Percentiles rank a stretch among this genome's conserved stretches.
phyloP scores from a whole-genome alignment of 2,113 vertebrate genomes.

The Salvator merianae region DNA sequence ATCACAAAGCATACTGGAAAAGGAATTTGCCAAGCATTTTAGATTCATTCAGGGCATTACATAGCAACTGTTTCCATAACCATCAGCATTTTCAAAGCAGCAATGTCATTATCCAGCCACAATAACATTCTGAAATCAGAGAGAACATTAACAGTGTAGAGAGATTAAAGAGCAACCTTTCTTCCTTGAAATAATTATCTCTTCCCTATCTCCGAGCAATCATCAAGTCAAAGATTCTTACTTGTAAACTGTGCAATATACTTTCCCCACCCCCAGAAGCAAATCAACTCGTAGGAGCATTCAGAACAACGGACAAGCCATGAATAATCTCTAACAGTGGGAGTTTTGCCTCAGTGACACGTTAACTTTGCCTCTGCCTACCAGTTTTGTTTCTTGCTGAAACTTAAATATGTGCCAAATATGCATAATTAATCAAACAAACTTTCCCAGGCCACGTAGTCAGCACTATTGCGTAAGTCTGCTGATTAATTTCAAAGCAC shows the following conservation, averaged over 20 bases:
- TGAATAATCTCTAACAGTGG: slow-evolving; percentile 18
- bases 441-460: background rate
- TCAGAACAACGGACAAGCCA: slow-evolving; percentile 3
- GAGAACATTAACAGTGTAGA: slow-evolving; percentile 39
- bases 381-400: background rate
- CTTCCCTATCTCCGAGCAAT: background rate
- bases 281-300: slow-evolving; percentile 13
- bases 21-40: slow-evolving; percentile 55
- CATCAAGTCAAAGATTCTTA: slow-evolving; percentile 12
- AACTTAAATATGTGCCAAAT: background rate
- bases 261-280: slow-evolving; percentile 19
- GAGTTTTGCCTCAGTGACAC: background rate
- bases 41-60: slow-evolving; percentile 51
- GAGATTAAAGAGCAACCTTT: slow-evolving; percentile 42
- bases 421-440: background rate
- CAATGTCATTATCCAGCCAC: slow-evolving; percentile 39
- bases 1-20: slow-evolving; percentile 53
- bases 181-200: slow-evolving; percentile 2
- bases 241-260: slow-evolving; percentile 5
- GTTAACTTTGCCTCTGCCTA: background rate
- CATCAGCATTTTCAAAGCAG: slow-evolving; percentile 45
- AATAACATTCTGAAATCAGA: slow-evolving; percentile 49
- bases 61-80: slow-evolving; percentile 52
- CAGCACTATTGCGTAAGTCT: background rate
- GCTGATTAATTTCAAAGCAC: background rate